phyloP scores from a whole-genome alignment of 2,113 vertebrate genomes.

The Typhlomys cinereus region DNA sequence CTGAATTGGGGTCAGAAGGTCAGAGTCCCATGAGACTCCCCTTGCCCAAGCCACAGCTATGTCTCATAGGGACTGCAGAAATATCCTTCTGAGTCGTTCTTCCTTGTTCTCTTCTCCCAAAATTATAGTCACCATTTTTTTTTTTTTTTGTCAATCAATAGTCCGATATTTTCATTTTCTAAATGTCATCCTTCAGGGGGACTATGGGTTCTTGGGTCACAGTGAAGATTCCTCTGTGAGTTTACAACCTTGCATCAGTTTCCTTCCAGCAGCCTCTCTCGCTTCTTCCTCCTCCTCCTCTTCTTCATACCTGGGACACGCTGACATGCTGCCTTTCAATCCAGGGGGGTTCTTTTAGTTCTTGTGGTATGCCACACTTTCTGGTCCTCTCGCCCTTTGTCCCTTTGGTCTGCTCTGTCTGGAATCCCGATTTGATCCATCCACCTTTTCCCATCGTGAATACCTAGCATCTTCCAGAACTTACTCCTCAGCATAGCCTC shows the following conservation, averaged over 20 bases:
- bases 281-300: neutral
- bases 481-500: too few species aligned
- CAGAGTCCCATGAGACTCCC: rapidly evolving
- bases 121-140: neutral
- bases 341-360: neutral
- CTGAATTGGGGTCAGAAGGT: neutral
- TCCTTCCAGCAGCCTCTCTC: neutral
- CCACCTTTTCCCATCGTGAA: too few species aligned
- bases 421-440: too few species aligned
- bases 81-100: neutral
- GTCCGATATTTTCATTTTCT: neutral
- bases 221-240: neutral
- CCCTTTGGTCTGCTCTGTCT: neutral
- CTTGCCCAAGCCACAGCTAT: neutral
- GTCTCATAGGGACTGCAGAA: neutral
- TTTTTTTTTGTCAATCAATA: neutral
- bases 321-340: rapidly evolving
- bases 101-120: neutral
- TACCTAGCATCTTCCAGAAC: neutral
- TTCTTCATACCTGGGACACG: neutral
- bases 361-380: neutral
- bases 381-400: neutral
- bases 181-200: neutral
- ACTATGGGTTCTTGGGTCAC: too few species aligned
- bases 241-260: neutral